Evolutionary conservation across 2,797 vertebrate genomes (phyloP).

Genomic region (Phoebastria nigripes): DNA sequence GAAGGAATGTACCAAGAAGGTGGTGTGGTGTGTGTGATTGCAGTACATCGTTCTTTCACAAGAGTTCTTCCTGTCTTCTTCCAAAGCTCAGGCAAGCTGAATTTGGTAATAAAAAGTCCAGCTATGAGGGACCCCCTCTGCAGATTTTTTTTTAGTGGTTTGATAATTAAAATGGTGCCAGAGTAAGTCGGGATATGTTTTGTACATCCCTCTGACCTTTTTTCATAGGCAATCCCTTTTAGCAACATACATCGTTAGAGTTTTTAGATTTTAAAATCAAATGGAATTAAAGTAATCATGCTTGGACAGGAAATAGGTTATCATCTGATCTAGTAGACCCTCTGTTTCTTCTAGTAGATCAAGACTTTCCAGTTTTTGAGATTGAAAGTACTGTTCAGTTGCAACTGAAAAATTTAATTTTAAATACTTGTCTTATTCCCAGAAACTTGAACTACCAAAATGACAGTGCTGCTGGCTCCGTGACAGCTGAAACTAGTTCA

Average conservation of each 20-base stretch:
- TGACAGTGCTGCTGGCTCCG: background rate
- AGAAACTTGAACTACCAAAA: background rate
- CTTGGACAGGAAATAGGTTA: background rate
- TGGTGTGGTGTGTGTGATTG: background rate
- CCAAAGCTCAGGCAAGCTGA: background rate
- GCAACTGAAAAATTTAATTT: background rate
- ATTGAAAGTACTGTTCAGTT: background rate
- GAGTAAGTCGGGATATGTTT: background rate
- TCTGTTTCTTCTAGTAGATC: background rate
- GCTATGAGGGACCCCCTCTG: background rate
- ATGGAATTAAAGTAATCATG: background rate
- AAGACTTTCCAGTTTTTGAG: background rate
- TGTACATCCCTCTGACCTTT: background rate
- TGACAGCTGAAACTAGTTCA: background rate
- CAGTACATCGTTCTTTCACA: background rate
- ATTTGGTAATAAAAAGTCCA: background rate
- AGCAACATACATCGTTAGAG: fast-evolving
- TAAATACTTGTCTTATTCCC: background rate
- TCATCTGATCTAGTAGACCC: background rate
- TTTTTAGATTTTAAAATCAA: background rate
- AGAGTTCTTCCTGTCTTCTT: background rate
- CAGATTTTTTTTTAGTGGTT: background rate
- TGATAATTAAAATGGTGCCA: background rate
- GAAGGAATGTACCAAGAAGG: background rate
- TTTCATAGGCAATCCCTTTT: background rate